Base-by-base conservation (phyloP, 2,888 invertebrate species). In the Elgonia sp. region DNA sequence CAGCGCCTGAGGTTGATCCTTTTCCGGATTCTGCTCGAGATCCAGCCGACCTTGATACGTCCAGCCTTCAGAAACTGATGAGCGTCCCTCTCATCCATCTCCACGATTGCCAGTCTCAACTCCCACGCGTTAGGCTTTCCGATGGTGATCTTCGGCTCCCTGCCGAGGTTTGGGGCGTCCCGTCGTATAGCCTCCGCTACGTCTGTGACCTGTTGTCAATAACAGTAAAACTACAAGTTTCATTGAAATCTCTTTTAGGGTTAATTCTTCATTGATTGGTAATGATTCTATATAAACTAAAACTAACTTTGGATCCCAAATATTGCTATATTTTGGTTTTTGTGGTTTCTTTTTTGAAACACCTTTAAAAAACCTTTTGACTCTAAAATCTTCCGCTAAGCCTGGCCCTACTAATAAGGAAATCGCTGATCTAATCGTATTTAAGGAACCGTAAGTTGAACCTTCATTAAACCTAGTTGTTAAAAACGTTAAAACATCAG, bases 331-430 rank as follows among this genome's bases (percentile, higher is more conserved):
- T 39, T 83, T 82, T 1, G 86, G 84, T 37, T 69, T 84, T 0
- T 37, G 0, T 14, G 89, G 89, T 76, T 55, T 77, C 29, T 9
- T 50, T 53, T 5, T 50, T 0, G 20, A 79, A 4, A 88, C 46
- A 0, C 89, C 89, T 29, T 57, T 81, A 18, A 89, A 89, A 82
- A 90, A 89, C 63, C 90, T 84, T 60, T 86, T 88, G 16, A 91
- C 81, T 12, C 72, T 77, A 6, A 55, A 75, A 67, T 89, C 87
- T 21, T 76, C 29, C 0, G 62, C 79, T 29, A 88, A 40, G 16
- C 57, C 9, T 2, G 79, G 72, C 1, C 79, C 72, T 39, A 63
- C 57, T 7, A 84, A 8, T n/a, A 79, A 67, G 6, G 84, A 79
- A 79, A 79, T 79, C 16, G 84, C 84, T 9, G 79, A 72, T 46